These are phyloP conservation scores for Chaetodon auriga DNA, from an alignment of 2,113 vertebrate genomes.

Conservation along the genomic window DNA sequence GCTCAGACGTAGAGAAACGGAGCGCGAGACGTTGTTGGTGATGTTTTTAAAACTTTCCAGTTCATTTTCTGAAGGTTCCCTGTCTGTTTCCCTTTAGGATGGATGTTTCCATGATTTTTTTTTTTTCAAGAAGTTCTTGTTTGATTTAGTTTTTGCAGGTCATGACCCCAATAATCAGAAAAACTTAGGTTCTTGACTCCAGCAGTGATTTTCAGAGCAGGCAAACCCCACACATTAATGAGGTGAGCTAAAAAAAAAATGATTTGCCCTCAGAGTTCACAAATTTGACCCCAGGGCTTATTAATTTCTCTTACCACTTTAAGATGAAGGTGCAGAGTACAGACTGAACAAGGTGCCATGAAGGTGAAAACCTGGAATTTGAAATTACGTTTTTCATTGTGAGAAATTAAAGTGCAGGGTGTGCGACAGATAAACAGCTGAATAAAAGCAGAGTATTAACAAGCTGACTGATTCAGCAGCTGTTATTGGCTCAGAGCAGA, in stretches of 20 bases:
- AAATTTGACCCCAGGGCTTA: not conserved
- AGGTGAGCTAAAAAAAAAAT: not conserved
- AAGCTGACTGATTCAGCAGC: not conserved
- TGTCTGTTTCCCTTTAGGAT: not conserved
- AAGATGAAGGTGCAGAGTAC: not conserved
- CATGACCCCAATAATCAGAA: constrained; percentile 3
- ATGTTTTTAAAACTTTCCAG: constrained; percentile 12
- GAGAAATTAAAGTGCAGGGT: not conserved
- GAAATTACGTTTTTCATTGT: not conserved
- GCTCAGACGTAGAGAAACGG: not conserved
- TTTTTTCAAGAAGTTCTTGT: not conserved
- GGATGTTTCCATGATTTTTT: not conserved
- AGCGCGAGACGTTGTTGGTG: not conserved
- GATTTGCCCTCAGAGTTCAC: not conserved
- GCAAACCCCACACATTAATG: not conserved
- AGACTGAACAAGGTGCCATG: not conserved
- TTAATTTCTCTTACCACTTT: not conserved
- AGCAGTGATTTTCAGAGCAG: not conserved
- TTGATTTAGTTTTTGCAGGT: not conserved
- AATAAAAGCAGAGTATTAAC: too few species aligned
- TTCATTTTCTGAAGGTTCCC: constrained; percentile 9
- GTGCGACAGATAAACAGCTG: too few species aligned
- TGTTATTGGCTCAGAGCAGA: not conserved
- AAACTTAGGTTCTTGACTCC: not conserved
- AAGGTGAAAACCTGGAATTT: not conserved